phyloP scores from a whole-genome alignment of 2,888 invertebrate genomes.

The Aleiodes alternator region DNA sequence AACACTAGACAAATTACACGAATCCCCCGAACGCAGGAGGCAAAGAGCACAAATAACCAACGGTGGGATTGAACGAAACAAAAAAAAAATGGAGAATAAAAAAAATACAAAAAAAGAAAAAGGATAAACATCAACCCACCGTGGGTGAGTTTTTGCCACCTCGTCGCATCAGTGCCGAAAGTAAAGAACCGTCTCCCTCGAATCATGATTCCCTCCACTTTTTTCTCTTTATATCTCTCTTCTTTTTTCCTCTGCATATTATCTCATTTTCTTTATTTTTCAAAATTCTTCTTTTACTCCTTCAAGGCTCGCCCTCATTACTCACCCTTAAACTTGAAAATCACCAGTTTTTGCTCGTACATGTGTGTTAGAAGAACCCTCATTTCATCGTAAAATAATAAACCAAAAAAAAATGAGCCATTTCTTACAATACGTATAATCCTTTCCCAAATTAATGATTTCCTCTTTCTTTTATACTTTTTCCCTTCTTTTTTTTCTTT shows the following conservation, averaged over 20 bases:
- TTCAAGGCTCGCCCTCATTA: neutral
- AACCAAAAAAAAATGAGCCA: constrained; percentile 37
- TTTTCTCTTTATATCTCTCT: constrained; percentile 29
- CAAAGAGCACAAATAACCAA: constrained; percentile 37
- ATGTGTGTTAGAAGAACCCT: constrained; percentile 10
- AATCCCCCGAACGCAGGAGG: constrained; percentile 74
- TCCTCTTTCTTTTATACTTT: neutral
- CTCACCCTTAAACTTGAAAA: constrained; percentile 25
- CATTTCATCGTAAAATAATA: constrained; percentile 15
- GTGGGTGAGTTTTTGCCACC: constrained; percentile 48
- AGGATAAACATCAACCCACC: constrained; percentile 24
- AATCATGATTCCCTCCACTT: constrained; percentile 28
- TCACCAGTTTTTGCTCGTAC: constrained; percentile 18
- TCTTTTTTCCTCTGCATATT: constrained; percentile 11
- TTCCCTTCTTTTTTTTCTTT: constrained; percentile 6
- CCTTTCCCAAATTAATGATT: neutral
- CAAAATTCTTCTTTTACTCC: constrained; percentile 6
- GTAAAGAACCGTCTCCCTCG: constrained; percentile 52
- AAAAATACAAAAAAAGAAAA: neutral
- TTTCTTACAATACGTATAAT: constrained; percentile 6
- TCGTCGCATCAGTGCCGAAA: constrained; percentile 60
- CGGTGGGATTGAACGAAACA: constrained; percentile 15
- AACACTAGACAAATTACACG: constrained; percentile 94
- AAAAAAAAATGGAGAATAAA: constrained; percentile 10
- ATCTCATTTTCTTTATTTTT: neutral